Percentiles rank a stretch among this genome's conserved stretches.
phyloP scores from a whole-genome alignment of 1,140 invertebrate genomes.

The Drosophila mojavensis region DNA sequence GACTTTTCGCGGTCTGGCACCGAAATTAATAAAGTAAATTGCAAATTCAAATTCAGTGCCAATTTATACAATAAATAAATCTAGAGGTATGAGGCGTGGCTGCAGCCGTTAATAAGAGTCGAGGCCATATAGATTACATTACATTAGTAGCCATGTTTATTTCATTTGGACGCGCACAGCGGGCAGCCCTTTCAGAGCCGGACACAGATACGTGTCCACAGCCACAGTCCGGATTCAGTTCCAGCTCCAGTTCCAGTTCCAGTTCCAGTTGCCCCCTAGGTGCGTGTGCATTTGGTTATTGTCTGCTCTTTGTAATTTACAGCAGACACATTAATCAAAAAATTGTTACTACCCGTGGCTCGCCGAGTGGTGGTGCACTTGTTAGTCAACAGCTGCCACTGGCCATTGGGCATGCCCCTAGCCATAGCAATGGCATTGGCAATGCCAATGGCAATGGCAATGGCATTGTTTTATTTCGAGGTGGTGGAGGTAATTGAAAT shows the following conservation, averaged over 20 bases:
- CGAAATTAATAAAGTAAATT: constrained; percentile 65
- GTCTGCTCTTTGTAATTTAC: constrained; percentile 79
- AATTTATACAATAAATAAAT: constrained; percentile 37
- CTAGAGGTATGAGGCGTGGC: constrained; percentile 1
- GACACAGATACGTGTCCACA: neutral
- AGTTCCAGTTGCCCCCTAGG: too few relatives aligned
- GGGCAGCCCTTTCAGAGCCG: constrained; percentile 31
- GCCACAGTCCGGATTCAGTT: too few relatives aligned
- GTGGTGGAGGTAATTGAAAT: constrained; percentile 83
- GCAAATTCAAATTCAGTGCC: constrained; percentile 54
- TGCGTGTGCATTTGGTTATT: constrained; percentile 64
- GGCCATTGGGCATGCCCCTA: neutral
- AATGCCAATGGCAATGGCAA: neutral
- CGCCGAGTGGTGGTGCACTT: constrained; percentile 22
- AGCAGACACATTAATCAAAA: constrained; percentile 84
- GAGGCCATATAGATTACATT: constrained; percentile 40
- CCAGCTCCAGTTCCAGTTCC: too few relatives aligned
- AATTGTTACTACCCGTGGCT: constrained; percentile 70
- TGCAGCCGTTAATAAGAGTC: constrained; percentile 15
- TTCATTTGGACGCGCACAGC: constrained; percentile 65
- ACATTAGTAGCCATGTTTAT: constrained; percentile 79
- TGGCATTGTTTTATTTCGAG: constrained; percentile 50
- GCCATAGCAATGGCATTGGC: neutral
- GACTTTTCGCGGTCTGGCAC: constrained; percentile 49
- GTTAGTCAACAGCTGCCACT: constrained; percentile 43